phyloP scores from a whole-genome alignment of 1,140 invertebrate species.

The Aphis gossypii region DNA sequence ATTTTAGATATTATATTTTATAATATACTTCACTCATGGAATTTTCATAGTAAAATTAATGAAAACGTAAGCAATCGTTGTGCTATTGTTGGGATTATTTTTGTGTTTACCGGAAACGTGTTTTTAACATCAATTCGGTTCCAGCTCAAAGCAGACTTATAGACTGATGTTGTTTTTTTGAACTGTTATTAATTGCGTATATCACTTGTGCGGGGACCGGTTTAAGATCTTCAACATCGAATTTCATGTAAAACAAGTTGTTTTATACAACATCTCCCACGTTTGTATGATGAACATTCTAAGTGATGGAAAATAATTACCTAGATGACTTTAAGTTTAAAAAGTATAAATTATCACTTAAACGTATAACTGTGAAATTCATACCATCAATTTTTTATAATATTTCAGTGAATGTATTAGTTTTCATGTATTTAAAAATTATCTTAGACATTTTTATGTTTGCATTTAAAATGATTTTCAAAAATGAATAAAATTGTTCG shows the following conservation, averaged over 20 bases:
- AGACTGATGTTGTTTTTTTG: neutral
- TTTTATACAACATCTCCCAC: neutral
- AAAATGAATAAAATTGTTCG: neutral
- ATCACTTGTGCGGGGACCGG: neutral
- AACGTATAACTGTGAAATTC: neutral
- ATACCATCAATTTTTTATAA: neutral
- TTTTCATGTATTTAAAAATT: neutral
- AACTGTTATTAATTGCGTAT: neutral
- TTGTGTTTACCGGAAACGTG: neutral
- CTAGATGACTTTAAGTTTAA: neutral
- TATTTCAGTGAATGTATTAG: neutral
- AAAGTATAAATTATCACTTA: neutral
- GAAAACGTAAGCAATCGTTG: neutral
- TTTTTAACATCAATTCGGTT: neutral
- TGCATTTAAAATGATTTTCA: neutral
- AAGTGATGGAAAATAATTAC: neutral
- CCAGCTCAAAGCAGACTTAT: neutral
- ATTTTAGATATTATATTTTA: neutral
- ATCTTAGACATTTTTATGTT: neutral
- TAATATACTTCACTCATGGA: neutral
- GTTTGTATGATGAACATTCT: neutral
- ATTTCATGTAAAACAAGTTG: neutral
- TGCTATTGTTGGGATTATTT: neutral
- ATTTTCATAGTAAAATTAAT: neutral
- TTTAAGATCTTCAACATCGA: neutral